Percentiles rank a stretch among this genome's conserved stretches.
Evolutionary conservation across 2,797 vertebrate species (phyloP).

Genomic region (Picus viridis): DNA sequence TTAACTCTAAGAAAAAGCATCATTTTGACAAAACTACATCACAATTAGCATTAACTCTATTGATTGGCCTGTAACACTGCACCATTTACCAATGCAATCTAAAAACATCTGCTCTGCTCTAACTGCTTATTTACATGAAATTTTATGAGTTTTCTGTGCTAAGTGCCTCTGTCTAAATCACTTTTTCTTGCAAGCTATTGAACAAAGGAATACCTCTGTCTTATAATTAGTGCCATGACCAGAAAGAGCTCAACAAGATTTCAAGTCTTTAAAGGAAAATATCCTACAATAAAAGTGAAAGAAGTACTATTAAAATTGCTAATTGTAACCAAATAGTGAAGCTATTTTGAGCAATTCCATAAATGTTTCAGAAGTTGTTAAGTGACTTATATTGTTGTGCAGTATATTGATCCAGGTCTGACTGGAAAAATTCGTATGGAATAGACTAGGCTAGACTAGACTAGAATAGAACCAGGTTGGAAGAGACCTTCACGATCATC

Average conservation of each 20-base stretch:
- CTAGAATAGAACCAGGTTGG: too few species aligned
- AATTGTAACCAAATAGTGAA: conserved; percentile 62
- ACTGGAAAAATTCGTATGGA: background rate
- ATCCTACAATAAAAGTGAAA: conserved; percentile 58
- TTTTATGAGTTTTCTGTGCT: conserved; percentile 74
- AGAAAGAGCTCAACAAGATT: conserved; percentile 64
- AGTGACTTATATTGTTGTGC: background rate
- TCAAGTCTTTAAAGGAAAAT: conserved; percentile 66
- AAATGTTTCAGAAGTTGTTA: conserved; percentile 23
- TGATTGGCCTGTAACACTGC: conserved; percentile 58
- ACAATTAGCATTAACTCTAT: conserved; percentile 69
- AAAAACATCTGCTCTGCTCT: conserved; percentile 62
- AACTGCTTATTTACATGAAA: conserved; percentile 68
- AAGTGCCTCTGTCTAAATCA: conserved; percentile 61
- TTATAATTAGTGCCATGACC: conserved; percentile 60
- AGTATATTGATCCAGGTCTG: background rate
- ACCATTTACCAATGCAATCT: conserved; percentile 51
- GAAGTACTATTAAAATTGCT: conserved; percentile 52
- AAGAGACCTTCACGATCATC: too few species aligned
- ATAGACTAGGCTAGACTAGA: too few species aligned
- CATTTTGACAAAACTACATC: conserved; percentile 69
- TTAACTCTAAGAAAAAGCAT: conserved; percentile 67
- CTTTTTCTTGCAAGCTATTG: conserved; percentile 60
- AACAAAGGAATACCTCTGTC: conserved; percentile 54
- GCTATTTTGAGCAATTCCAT: conserved; percentile 11